These are phyloP conservation scores for Cydia amplana DNA, from an alignment of 1,140 invertebrate genomes.

Conservation along the genomic window DNA sequence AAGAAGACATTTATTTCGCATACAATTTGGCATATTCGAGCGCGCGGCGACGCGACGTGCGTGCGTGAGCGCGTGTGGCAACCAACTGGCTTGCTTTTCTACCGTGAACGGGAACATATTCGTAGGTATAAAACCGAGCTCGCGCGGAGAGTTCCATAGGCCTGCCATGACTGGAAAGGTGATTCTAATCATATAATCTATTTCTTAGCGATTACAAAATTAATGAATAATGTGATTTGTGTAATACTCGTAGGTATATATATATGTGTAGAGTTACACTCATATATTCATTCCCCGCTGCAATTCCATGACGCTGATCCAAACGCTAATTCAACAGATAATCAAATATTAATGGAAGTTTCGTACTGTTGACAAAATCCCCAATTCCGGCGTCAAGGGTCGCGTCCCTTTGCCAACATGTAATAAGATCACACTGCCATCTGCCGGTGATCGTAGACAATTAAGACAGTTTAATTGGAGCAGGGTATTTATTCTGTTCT, in stretches of 20 bases:
- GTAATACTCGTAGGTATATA: neutral
- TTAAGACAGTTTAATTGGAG: neutral
- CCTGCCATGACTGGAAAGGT: too few relatives aligned
- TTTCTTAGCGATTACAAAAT: too few relatives aligned
- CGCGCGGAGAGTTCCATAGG: too few relatives aligned
- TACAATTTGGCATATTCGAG: too few relatives aligned
- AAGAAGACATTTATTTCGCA: too few relatives aligned
- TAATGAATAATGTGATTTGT: too few relatives aligned
- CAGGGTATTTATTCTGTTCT: neutral
- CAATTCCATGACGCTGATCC: neutral
- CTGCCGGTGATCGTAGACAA: neutral
- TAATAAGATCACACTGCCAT: conserved; percentile 19
- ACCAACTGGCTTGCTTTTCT: too few relatives aligned
- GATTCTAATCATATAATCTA: too few relatives aligned
- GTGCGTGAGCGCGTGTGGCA: too few relatives aligned
- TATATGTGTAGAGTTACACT: neutral
- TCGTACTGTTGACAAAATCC: conserved; percentile 2
- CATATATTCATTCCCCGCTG: conserved; percentile 7
- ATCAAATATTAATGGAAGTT: conserved; percentile 27
- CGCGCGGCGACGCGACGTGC: too few relatives aligned
- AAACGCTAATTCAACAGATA: neutral
- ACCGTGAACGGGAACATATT: too few relatives aligned
- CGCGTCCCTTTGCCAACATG: neutral
- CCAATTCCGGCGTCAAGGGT: neutral
- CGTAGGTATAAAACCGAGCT: too few relatives aligned